Percentiles rank a stretch among this genome's conserved stretches.
phyloP scores from a whole-genome alignment of 2,888 invertebrate species.

The Leptopilina myrica region DNA sequence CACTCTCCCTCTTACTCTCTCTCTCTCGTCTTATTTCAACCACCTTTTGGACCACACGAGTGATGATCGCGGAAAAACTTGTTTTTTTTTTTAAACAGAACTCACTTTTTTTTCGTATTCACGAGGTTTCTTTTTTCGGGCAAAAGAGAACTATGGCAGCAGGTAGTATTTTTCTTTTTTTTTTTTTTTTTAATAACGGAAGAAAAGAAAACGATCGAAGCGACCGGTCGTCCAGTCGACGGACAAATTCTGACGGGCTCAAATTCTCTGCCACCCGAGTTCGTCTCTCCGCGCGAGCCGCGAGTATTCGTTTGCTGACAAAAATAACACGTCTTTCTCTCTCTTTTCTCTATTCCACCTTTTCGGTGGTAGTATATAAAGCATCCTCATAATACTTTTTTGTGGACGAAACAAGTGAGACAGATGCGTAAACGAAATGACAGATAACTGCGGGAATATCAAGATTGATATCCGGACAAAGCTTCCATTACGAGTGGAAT shows the following conservation, averaged over 20 bases:
- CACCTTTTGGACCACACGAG: conserved; percentile 30
- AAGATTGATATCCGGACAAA: conserved; percentile 21
- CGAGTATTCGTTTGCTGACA: conserved; percentile 74
- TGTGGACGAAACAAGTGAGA: conserved; percentile 18
- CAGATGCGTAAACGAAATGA: neutral
- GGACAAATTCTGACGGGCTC: conserved; percentile 60
- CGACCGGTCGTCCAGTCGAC: conserved; percentile 62
- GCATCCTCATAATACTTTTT: conserved; percentile 42
- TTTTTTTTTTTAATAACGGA: conserved; percentile 27
- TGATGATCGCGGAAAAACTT: conserved; percentile 8
- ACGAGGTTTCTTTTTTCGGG: conserved; percentile 12
- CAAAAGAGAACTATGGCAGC: conserved; percentile 40
- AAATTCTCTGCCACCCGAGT: conserved; percentile 62
- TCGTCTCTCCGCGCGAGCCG: conserved; percentile 66
- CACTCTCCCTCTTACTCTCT: neutral
- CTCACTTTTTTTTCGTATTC: conserved; percentile 43
- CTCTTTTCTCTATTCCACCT: conserved; percentile 43
- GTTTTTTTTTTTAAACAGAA: neutral
- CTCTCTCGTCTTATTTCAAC: conserved; percentile 12
- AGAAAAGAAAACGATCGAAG: conserved; percentile 54
- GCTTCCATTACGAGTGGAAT: neutral
- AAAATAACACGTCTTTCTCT: conserved; percentile 75
- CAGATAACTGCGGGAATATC: conserved; percentile 1
- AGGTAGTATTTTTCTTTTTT: conserved; percentile 37
- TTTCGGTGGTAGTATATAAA: conserved; percentile 24